A percentile compares a stretch with the other conserved stretches of the same genome.
Conservation (phyloP, 64 coral and sea anemone genomes). For the Stichodactyla mertensii region DNA sequence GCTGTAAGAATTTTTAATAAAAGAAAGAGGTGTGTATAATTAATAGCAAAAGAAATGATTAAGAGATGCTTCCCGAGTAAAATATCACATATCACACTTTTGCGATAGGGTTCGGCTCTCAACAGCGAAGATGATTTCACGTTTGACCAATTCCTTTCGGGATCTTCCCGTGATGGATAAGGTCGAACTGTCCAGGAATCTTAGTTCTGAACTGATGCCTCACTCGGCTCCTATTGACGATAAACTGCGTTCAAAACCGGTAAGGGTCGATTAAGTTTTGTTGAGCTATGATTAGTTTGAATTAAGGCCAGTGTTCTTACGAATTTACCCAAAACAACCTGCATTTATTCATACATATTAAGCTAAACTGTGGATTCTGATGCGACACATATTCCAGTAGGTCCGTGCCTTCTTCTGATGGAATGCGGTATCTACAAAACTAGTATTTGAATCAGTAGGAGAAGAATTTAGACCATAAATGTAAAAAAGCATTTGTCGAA, state of each 20-base stretch:
- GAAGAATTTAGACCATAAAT: background rate
- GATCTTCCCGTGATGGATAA: conserved; percentile 20
- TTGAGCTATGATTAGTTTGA: background rate
- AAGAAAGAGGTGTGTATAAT: background rate
- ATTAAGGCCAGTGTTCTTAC: background rate
- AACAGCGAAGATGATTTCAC: background rate
- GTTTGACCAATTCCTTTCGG: background rate
- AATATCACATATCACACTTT: conserved; percentile 7
- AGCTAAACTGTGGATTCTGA: background rate
- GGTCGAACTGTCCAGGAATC: background rate
- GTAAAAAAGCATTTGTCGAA: background rate
- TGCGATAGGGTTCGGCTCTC: background rate
- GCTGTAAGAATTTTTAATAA: background rate
- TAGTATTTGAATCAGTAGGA: background rate
- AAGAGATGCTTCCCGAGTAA: background rate
- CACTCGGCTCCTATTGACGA: background rate
- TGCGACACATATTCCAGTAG: background rate
- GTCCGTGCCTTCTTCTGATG: background rate
- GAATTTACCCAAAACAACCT: too few relatives aligned
- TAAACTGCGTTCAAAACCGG: background rate
- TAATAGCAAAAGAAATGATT: background rate
- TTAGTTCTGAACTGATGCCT: conserved; percentile 20
- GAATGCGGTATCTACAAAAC: too few relatives aligned
- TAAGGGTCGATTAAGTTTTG: background rate
- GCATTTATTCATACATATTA: background rate